Evolutionary conservation across 2,113 vertebrate genomes (phyloP).

Genomic region (Chloebia gouldiae): DNA sequence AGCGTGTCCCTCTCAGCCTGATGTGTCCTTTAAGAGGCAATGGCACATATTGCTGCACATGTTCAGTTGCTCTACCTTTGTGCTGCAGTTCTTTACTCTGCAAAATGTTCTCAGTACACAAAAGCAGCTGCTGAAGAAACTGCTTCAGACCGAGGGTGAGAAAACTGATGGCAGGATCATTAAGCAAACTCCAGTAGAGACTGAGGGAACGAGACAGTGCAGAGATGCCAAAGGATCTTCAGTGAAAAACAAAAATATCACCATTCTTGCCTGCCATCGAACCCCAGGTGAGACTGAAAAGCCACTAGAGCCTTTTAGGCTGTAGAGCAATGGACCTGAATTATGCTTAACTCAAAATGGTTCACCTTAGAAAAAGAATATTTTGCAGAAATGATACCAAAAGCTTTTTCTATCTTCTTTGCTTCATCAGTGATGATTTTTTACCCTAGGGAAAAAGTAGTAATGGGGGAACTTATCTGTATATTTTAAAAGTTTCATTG

Average conservation of each 20-base stretch:
- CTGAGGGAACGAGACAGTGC: background rate
- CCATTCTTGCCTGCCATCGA: constrained; percentile 26
- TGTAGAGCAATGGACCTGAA: background rate
- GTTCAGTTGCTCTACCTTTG: constrained; percentile 57
- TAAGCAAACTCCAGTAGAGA: constrained; percentile 1
- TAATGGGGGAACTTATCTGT: background rate
- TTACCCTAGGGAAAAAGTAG: background rate
- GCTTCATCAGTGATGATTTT: background rate
- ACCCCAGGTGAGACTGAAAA: constrained; percentile 67
- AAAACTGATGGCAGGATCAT: background rate
- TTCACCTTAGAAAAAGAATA: background rate
- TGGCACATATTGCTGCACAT: constrained; percentile 3
- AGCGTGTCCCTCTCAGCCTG: background rate
- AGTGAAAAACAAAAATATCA: constrained; percentile 52
- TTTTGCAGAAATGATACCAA: background rate
- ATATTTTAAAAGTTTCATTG: background rate
- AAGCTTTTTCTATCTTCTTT: background rate
- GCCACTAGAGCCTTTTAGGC: background rate
- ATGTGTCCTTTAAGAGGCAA: constrained; percentile 23
- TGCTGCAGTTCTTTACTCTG: constrained; percentile 24
- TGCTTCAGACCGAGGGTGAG: background rate
- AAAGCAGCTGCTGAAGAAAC: constrained; percentile 63
- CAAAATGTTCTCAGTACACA: constrained; percentile 48
- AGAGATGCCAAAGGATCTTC: constrained; percentile 13
- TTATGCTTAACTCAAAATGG: background rate